Evolutionary conservation across 2,888 invertebrate genomes (phyloP), one percentile per base, ranked within the genome.

Genomic region (Ptychoptera albimana): DNA sequence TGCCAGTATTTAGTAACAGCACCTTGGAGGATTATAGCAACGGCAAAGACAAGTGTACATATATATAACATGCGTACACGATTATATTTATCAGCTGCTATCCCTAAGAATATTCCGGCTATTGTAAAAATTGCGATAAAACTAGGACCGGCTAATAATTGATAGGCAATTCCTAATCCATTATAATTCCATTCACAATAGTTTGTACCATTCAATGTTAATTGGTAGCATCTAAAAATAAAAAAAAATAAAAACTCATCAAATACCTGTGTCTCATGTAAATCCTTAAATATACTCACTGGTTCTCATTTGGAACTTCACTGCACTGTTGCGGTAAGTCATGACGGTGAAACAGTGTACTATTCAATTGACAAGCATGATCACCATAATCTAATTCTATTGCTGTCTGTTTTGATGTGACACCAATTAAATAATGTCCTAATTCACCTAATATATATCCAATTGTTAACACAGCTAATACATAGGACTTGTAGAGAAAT

Each of bases 111-210:
- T 9, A 93, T 82, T 1, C 92, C 92, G 32, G 82, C 81, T 40
- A 93, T 71, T 1, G 92, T 92, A 66, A 86, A 93, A 32, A 92
- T 81, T 2, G 88, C 81, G 60, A 93, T 91, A 67, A 89, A 93
- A 51, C 86, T 84, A 0, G 93, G 92, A 0, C 93, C 93, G 1
- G 92, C 92, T 48, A 93, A 66, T 49, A 92, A 77, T 67, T 93
- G 92, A 66, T 93, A 93, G 59, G 89, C 87, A 48, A 89, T 71
- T 10, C 92, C 93, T 44, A 91, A 72, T 0, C 93, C 93, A 58
- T 87, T 91, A 72, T 89, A 89, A 58, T 82, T 83, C 91, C 91
- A 93, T 58, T 86, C 84, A 66, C 93, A 93, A 61, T 84, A 85
- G 7, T 67, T 57, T 0, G 78, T 78, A 0, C 82, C 86, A 55